Percentiles rank a stretch among this genome's conserved stretches.
phyloP scores from a whole-genome alignment of 1,140 invertebrate genomes.

The Ceratina australensis region DNA sequence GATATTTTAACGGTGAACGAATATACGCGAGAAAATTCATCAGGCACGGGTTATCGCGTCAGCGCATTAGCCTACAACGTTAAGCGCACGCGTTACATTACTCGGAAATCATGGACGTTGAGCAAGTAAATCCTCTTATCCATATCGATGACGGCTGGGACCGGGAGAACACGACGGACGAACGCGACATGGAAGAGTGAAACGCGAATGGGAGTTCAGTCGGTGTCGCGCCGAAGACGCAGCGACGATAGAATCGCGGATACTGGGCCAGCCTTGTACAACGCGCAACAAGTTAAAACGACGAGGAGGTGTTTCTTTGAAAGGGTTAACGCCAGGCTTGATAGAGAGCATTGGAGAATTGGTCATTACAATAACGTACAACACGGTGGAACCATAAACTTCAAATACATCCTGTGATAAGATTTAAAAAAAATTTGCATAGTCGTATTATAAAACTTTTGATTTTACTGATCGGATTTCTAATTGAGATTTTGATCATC shows the following conservation, averaged over 20 bases:
- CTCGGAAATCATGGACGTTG: neutral
- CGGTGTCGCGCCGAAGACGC: constrained; percentile 53
- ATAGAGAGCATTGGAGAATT: too few relatives aligned
- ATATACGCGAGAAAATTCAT: constrained; percentile 4
- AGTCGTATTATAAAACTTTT: too few relatives aligned
- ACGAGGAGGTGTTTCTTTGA: constrained; percentile 49
- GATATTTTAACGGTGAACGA: neutral
- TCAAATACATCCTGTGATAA: too few relatives aligned
- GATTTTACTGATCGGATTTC: too few relatives aligned
- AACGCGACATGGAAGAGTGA: constrained; percentile 13
- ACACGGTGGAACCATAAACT: too few relatives aligned
- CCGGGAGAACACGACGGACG: constrained; percentile 28
- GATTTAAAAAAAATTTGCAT: too few relatives aligned
- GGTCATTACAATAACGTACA: too few relatives aligned
- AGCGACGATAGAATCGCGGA: constrained; percentile 55
- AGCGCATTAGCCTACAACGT: neutral
- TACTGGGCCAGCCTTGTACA: constrained; percentile 58
- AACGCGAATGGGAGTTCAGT: neutral
- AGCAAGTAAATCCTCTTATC: constrained; percentile 50
- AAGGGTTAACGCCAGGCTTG: neutral
- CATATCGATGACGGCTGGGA: constrained; percentile 26
- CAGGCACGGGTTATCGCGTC: neutral
- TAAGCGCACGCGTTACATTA: constrained; percentile 22
- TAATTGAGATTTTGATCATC: too few relatives aligned
- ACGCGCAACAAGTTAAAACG: constrained; percentile 69